Base-by-base conservation (phyloP, 2,888 invertebrate species). In the Scaptomyza tumidula region DNA sequence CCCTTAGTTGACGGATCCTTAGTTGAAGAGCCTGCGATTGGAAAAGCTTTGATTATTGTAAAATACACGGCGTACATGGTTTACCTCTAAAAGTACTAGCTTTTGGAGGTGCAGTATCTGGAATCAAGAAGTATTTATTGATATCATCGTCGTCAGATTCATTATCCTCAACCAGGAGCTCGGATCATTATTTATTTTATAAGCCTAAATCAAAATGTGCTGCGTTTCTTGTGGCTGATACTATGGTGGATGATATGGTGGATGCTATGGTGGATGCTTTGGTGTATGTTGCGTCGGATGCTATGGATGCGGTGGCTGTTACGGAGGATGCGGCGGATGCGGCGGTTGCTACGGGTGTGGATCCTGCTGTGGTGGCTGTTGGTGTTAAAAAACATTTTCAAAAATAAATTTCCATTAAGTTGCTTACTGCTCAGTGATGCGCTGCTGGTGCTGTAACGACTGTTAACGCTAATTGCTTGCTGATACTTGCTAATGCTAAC, bases 401-500 rank as follows among this genome's bases (percentile, higher is more conserved):
- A 50, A 58, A 58, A 10, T 49, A 62, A 61, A 48, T 35, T n/a
- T 6, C 57, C 43, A 71, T 53, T 63, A 44, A 37, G 44, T 52
- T 49, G 52, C 53, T 73, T 57, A 44, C 46, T 41, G 37, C 10
- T 29, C 41, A 24, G 11, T 16, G 55, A 59, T 41, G 41, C 39
- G 19, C 19, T 19, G 19, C 19, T 19, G 1, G 19, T 19, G 19
- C 19, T 19, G 37, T 50, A 49, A 59, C 56, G 29, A 29, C 60
- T 57, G 49, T 55, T 46, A 49, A 43, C 49, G 49, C 35, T 53
- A 19, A 41, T 48, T 73, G 73, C 41, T 60, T 67, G 44, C 55
- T 39, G 39, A 27, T 52, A 72, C 52, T 64, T 61, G 68, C 55
- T 72, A 68, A 55, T 60, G 49, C 64, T 73, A 73, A 65, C 65